Conservation (phyloP, 2,888 invertebrate genomes). For the Belgica antarctica region DNA sequence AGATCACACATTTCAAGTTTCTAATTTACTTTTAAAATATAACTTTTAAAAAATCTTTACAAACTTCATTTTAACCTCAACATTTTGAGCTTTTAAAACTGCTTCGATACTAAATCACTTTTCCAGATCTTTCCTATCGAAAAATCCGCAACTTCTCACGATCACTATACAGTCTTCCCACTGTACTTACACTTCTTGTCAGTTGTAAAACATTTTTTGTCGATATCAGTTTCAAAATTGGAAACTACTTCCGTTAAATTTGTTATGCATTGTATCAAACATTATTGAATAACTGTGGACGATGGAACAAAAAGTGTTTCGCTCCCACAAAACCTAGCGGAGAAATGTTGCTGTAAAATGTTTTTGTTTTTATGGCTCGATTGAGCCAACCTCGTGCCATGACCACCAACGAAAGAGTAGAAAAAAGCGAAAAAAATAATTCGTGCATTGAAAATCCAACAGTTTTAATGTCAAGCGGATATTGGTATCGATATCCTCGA, state of each 20-base stretch:
- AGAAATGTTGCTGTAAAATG: constrained; percentile 2
- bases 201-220: background rate
- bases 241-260: constrained; percentile 40
- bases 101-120: no score
- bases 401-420: constrained; percentile 23
- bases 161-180: no score
- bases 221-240: constrained; percentile 28
- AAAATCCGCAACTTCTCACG: no score
- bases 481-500: constrained; percentile 40
- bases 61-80: no score
- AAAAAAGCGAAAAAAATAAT: constrained; percentile 7
- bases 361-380: constrained; percentile 14
- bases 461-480: constrained; percentile 35
- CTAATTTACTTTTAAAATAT: no score
- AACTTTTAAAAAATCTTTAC: no score
- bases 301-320: constrained; percentile 1
- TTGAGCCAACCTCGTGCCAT: constrained; percentile 17
- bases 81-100: no score
- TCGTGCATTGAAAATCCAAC: constrained; percentile 23
- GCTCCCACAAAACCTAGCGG: constrained; percentile 12
- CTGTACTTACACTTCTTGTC: background rate
- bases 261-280: constrained; percentile 27
- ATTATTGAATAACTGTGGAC: background rate
- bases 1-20: no score
- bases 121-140: no score